Percentiles rank a stretch among this genome's conserved stretches.
Evolutionary conservation across 2,113 vertebrate genomes (phyloP).

Genomic region (Elgaria multicarinata): DNA sequence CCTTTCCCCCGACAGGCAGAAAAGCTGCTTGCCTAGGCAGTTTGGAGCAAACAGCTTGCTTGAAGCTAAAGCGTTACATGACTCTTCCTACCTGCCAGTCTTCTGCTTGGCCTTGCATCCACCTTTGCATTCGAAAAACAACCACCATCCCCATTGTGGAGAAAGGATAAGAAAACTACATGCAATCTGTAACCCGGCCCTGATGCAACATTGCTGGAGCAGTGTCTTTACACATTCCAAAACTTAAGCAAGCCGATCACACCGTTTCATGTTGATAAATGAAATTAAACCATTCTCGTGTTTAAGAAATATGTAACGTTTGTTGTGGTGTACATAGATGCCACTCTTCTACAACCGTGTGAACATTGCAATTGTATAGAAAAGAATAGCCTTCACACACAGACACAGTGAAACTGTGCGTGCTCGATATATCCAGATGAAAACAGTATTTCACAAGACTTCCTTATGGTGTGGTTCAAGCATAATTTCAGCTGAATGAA

Average conservation of each 20-base stretch:
- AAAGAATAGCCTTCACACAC: constrained; percentile 42
- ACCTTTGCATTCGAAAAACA: not conserved
- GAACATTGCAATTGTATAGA: constrained; percentile 39
- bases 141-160: not conserved
- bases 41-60: not conserved
- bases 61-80: not conserved
- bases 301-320: constrained; percentile 44
- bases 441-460: constrained; percentile 43
- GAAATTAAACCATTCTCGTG: constrained; percentile 37
- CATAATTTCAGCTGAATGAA: constrained; percentile 59
- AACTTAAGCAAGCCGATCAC: not conserved
- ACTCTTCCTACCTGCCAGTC: no score
- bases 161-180: not conserved
- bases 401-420: constrained; percentile 50
- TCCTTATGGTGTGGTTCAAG: constrained; percentile 54
- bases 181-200: not conserved
- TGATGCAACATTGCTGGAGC: not conserved
- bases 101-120: not conserved
- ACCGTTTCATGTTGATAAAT: constrained; percentile 43
- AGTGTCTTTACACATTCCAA: not conserved
- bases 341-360: constrained; percentile 39
- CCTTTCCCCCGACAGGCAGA: not conserved
- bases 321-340: not conserved
- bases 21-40: no score
- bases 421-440: constrained; percentile 38